Evolutionary conservation across 1,140 invertebrate genomes (phyloP).

Genomic region (Euura saliciscinereae): DNA sequence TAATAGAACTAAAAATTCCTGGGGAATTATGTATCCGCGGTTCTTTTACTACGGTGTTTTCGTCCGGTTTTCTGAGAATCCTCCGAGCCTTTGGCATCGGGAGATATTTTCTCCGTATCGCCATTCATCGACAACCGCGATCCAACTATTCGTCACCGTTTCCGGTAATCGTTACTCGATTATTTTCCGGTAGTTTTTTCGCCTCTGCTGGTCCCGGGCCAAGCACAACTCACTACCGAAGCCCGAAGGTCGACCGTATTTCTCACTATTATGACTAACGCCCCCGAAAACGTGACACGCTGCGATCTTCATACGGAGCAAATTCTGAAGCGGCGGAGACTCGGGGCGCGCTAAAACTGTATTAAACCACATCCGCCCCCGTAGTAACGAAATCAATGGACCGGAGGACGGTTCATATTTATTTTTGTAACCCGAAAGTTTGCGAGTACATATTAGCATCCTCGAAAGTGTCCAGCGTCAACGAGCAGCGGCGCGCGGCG

Average conservation of each 20-base stretch:
- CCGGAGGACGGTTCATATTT: not conserved
- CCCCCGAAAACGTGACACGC: not conserved
- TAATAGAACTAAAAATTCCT: no score
- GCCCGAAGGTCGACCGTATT: not conserved
- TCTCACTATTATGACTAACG: not conserved
- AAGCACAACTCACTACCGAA: not conserved
- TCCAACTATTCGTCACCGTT: not conserved
- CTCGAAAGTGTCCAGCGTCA: not conserved
- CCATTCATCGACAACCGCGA: not conserved
- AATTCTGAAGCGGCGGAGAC: not conserved
- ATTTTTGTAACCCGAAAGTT: not conserved
- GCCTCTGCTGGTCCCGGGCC: no score
- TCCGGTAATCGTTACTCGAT: not conserved
- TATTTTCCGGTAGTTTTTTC: not conserved
- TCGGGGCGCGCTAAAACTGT: not conserved
- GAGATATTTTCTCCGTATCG: not conserved
- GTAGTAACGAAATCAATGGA: not conserved
- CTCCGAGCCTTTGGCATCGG: not conserved
- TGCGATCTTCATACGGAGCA: no score
- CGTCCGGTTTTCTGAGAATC: not conserved
- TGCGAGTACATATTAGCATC: not conserved
- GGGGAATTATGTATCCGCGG: no score
- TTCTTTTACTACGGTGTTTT: not conserved
- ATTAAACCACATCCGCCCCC: constrained; percentile 1
- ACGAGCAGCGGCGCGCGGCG: not conserved